Percentiles rank a stretch among this genome's conserved stretches.
These are phyloP conservation scores for Paratilapia polleni DNA, from an alignment of 2,113 vertebrate species.

Conservation along the genomic window DNA sequence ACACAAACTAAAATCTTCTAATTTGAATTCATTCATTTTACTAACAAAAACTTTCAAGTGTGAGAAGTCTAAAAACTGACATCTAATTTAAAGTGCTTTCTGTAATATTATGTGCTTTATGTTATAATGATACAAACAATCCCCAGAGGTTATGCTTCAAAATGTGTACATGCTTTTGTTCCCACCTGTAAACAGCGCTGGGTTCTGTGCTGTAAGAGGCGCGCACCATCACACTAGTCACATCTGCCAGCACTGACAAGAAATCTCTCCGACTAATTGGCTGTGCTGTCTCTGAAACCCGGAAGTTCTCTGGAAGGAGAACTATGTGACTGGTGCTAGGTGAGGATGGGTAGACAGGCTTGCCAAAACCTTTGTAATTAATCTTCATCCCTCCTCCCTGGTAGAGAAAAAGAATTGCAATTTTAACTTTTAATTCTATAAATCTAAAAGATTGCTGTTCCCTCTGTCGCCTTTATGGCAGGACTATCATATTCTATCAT, in stretches of 20 bases:
- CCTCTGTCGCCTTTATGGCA: neutral
- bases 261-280: conserved; percentile 68
- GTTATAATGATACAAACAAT: neutral
- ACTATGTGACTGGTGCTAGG: conserved; percentile 51
- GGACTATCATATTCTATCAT: neutral
- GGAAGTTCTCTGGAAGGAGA: conserved; percentile 73
- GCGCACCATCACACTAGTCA: conserved; percentile 67
- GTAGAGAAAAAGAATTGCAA: neutral
- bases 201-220: conserved; percentile 73
- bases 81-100: neutral
- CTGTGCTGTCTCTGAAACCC: conserved; percentile 35
- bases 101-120: neutral
- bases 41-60: neutral
- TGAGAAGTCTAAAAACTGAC: neutral
- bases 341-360: conserved; percentile 67
- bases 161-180: neutral
- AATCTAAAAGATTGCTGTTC: neutral
- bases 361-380: conserved; percentile 55
- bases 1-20: neutral
- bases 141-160: neutral
- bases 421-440: neutral
- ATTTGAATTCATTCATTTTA: neutral
- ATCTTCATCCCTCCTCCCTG: conserved; percentile 72
- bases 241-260: conserved; percentile 62
- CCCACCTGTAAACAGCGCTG: conserved; percentile 72